Evolutionary conservation across 1,140 invertebrate species (phyloP).

Genomic region (Caerostris extrusa): DNA sequence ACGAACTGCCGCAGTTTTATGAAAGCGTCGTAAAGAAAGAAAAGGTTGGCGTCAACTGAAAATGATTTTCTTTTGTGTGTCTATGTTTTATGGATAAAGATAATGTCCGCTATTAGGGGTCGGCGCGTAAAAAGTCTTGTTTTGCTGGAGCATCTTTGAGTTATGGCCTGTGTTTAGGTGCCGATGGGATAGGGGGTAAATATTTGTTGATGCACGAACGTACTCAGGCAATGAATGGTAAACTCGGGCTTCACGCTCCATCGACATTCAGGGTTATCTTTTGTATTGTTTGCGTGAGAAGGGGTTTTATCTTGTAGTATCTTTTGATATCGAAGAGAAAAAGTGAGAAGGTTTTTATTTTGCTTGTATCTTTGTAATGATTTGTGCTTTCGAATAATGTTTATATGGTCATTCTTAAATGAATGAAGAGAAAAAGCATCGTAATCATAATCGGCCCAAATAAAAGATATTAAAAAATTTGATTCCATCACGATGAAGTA

Average conservation of each 20-base stretch:
- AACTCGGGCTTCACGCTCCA: background rate
- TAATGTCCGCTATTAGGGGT: conserved; percentile 49
- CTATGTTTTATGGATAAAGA: conserved; percentile 55
- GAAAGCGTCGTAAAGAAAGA: conserved; percentile 54
- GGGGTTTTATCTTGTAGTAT: background rate
- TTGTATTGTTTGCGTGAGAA: conserved; percentile 3
- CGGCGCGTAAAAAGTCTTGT: conserved; percentile 50
- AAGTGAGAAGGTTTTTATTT: background rate
- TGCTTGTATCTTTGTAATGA: background rate
- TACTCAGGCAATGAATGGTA: background rate
- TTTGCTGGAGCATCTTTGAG: conserved; percentile 28
- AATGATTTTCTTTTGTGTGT: conserved; percentile 55
- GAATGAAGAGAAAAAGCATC: background rate
- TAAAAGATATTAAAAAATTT: no score
- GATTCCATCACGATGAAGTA: no score
- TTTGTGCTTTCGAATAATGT: no score
- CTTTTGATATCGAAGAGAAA: background rate
- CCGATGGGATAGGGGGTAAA: background rate
- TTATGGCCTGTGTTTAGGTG: conserved; percentile 28
- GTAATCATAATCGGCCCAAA: background rate
- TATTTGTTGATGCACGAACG: background rate
- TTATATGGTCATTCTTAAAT: no score
- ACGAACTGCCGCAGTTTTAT: conserved; percentile 29
- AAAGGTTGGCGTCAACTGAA: conserved; percentile 35
- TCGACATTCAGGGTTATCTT: background rate